A percentile compares a stretch with the other conserved stretches of the same genome.
Evolutionary conservation across 2,888 invertebrate genomes (phyloP).

Genomic region (Brachypterus glaber): DNA sequence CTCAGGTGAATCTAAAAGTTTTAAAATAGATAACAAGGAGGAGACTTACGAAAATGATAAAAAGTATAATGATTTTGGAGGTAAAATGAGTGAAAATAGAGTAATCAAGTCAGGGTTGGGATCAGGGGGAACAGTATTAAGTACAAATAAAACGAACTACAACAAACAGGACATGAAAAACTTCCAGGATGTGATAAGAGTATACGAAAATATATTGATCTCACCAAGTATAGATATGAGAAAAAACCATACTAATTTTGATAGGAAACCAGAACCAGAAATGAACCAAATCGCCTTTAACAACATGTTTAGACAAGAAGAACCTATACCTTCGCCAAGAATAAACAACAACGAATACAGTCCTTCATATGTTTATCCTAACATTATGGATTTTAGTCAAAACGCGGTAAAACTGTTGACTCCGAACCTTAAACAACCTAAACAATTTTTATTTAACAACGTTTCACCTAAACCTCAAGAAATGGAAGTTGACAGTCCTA

Average conservation of each 20-base stretch:
- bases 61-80: constrained; percentile 29
- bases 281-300: constrained; percentile 15
- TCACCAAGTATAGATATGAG: constrained; percentile 33
- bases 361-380: constrained; percentile 29
- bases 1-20: constrained; percentile 56
- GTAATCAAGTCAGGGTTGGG: constrained; percentile 74
- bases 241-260: constrained; percentile 11
- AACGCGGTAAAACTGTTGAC: constrained; percentile 39
- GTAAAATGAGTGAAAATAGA: constrained; percentile 43
- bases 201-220: constrained; percentile 32
- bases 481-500: neutral
- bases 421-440: constrained; percentile 38
- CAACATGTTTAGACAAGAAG: too few species aligned
- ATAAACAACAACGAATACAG: constrained; percentile 8
- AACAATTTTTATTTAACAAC: constrained; percentile 20
- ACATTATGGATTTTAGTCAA: constrained; percentile 40
- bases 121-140: constrained; percentile 68
- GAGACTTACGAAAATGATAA: constrained; percentile 24
- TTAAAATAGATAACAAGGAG: constrained; percentile 34
- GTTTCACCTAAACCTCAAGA: neutral
- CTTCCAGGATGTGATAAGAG: constrained; percentile 32
- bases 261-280: neutral
- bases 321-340: constrained; percentile 1
- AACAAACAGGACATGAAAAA: constrained; percentile 26
- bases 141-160: constrained; percentile 35